phyloP scores from a whole-genome alignment of 2,797 vertebrate genomes.

The Echeneis naucrates region DNA sequence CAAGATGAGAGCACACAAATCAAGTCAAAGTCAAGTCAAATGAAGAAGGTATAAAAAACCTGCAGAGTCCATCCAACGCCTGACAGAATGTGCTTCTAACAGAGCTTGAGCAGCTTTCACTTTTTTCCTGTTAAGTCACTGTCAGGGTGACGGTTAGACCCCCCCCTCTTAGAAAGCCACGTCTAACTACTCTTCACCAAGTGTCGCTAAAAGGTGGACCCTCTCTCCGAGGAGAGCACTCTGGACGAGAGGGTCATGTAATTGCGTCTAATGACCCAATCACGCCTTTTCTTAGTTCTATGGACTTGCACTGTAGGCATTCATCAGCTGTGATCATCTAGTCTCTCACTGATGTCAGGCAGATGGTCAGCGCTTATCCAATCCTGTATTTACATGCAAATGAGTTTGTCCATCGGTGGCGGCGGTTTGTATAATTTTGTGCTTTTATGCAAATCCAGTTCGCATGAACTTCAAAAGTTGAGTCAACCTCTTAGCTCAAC shows the following conservation, averaged over 20 bases:
- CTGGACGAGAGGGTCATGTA: slow-evolving; percentile 25
- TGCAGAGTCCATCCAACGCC: neutral
- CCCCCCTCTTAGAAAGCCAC: slow-evolving; percentile 15
- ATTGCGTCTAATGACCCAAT: slow-evolving; percentile 33
- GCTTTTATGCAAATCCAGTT: slow-evolving; percentile 58
- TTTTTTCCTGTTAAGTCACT: neutral
- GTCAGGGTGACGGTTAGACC: slow-evolving; percentile 14
- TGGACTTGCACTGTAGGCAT: slow-evolving; percentile 8
- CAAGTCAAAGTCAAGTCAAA: no score
- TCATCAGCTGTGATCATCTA: slow-evolving; percentile 26
- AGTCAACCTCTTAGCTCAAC: slow-evolving; percentile 18
- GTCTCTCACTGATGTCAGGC: slow-evolving; percentile 20
- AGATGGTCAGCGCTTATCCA: slow-evolving; percentile 17
- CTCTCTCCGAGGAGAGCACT: slow-evolving; percentile 7
- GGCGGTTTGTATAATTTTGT: slow-evolving; percentile 33
- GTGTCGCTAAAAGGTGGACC: slow-evolving; percentile 22
- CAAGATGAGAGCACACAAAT: neutral
- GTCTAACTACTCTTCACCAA: slow-evolving; percentile 17
- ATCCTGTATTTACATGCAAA: slow-evolving; percentile 50
- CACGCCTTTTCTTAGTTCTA: slow-evolving; percentile 5
- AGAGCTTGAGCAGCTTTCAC: slow-evolving; percentile 9
- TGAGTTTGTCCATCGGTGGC: slow-evolving; percentile 20
- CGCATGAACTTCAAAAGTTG: slow-evolving; percentile 18
- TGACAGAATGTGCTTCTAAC: neutral
- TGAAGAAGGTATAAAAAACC: neutral